phyloP scores from a whole-genome alignment of 1,140 invertebrate species.

The Drosophila nigrodunni region DNA sequence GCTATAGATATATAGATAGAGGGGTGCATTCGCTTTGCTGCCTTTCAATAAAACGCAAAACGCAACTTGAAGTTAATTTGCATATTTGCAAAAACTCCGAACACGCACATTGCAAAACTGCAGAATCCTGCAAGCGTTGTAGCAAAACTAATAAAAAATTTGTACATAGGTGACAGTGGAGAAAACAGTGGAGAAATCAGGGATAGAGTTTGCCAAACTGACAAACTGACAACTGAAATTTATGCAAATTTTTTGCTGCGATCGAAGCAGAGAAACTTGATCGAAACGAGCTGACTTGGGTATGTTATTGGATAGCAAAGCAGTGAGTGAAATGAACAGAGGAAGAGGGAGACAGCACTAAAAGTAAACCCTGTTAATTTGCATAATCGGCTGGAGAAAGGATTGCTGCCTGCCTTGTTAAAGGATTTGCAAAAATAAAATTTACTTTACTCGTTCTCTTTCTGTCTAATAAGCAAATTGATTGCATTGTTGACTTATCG shows the following conservation, averaged over 20 bases:
- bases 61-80: constrained; percentile 80
- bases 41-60: constrained; percentile 59
- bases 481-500: constrained; percentile 75
- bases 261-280: constrained; percentile 35
- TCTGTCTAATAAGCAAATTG: constrained; percentile 65
- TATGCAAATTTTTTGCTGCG: constrained; percentile 65
- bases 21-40: constrained; percentile 29
- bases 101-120: constrained; percentile 68
- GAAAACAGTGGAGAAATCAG: constrained; percentile 18
- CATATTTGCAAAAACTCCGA: constrained; percentile 68
- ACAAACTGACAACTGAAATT: constrained; percentile 37
- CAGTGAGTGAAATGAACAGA: constrained; percentile 7
- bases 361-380: constrained; percentile 69
- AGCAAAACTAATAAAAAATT: constrained; percentile 74
- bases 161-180: constrained; percentile 58
- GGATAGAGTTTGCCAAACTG: constrained; percentile 16
- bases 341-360: not conserved
- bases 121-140: constrained; percentile 30
- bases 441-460: constrained; percentile 41
- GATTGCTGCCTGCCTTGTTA: constrained; percentile 64
- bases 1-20: not conserved
- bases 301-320: constrained; percentile 68
- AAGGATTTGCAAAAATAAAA: constrained; percentile 76
- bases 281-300: constrained; percentile 40
- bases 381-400: constrained; percentile 62